phyloP scores from a whole-genome alignment of 1,140 invertebrate genomes.

The Propsilocerus akamusi region DNA sequence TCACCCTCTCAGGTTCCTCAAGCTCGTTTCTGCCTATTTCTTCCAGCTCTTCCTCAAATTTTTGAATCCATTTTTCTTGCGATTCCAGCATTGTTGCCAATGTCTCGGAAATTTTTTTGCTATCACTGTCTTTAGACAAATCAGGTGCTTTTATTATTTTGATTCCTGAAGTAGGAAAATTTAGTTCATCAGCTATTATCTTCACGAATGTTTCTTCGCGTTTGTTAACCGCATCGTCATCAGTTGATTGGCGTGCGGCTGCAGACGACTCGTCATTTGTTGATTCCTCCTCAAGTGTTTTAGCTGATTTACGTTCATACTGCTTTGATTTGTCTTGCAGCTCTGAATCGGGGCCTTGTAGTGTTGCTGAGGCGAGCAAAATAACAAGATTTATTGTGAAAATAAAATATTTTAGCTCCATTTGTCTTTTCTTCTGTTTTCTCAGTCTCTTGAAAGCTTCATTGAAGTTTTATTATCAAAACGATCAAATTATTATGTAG shows the following conservation, averaged over 20 bases:
- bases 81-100: constrained; percentile 8
- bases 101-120: constrained; percentile 8
- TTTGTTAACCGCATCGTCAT: neutral
- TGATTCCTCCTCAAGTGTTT: neutral
- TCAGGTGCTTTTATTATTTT: constrained; percentile 21
- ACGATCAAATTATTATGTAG: too few species aligned
- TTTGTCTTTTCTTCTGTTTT: too few species aligned
- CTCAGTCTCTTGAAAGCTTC: too few species aligned
- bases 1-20: neutral
- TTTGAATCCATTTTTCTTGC: constrained; percentile 17
- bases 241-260: neutral
- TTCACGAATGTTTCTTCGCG: neutral
- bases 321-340: neutral
- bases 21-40: constrained; percentile 4
- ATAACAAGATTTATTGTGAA: too few species aligned
- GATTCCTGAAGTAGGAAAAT: constrained; percentile 11
- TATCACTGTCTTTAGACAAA: constrained; percentile 15
- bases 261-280: neutral
- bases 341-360: neutral
- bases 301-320: neutral
- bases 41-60: constrained; percentile 11
- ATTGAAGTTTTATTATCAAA: too few species aligned
- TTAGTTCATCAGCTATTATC: neutral
- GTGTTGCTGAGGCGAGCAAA: too few species aligned
- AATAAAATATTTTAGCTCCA: too few species aligned